These are phyloP conservation scores for Spheniscus humboldti DNA, from an alignment of 2,797 vertebrate genomes.

Conservation along the genomic window DNA sequence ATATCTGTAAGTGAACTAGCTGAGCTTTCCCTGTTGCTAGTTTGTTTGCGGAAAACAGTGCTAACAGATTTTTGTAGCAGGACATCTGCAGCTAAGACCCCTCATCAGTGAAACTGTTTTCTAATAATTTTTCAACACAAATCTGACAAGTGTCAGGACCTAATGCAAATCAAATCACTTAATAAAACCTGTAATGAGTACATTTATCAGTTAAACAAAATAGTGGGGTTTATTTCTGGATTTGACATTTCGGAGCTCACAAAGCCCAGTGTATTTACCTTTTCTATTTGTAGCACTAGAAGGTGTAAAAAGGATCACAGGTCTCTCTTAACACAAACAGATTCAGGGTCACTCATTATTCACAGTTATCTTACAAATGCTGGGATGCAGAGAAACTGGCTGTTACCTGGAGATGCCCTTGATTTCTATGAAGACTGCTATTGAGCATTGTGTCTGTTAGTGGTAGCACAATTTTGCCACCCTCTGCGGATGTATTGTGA, in stretches of 20 bases:
- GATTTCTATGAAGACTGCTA: background rate
- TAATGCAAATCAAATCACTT: background rate
- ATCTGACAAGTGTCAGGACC: background rate
- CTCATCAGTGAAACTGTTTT: background rate
- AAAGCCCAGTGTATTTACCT: background rate
- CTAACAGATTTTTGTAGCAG: background rate
- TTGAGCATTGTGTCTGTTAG: background rate
- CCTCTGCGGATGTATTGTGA: background rate
- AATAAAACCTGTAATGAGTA: background rate
- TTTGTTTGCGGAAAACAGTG: background rate
- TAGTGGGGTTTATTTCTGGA: background rate
- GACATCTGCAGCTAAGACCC: background rate
- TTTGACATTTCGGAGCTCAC: background rate
- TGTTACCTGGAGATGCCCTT: background rate
- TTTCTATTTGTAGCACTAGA: background rate
- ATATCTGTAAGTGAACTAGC: background rate
- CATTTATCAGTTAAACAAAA: background rate
- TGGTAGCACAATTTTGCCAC: background rate
- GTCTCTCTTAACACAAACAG: background rate
- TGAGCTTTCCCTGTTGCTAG: background rate
- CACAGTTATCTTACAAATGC: background rate
- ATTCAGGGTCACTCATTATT: background rate
- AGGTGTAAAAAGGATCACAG: background rate
- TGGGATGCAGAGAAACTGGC: background rate
- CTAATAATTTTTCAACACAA: background rate